Conservation (phyloP, 2,888 invertebrate species). For the Neocrepidodera transversa region DNA sequence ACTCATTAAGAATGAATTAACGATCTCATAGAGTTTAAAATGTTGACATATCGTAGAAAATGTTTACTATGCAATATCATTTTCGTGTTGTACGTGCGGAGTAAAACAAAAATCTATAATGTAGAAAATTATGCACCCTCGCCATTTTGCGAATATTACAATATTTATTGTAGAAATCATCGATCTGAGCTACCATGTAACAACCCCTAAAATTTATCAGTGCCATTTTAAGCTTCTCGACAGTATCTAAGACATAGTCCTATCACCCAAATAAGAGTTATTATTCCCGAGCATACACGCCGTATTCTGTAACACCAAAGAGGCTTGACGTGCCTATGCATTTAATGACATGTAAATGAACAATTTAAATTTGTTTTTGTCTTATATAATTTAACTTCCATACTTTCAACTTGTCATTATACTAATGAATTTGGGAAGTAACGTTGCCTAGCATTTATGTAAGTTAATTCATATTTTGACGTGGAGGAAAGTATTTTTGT, state of each 20-base stretch:
- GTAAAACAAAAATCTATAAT: background rate
- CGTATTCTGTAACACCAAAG: constrained; percentile 21
- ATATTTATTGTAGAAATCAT: constrained; percentile 23
- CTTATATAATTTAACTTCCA: background rate
- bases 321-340: constrained; percentile 22
- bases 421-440: background rate
- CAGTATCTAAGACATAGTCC: constrained; percentile 9
- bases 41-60: too few relatives aligned
- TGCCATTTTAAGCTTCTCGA: constrained; percentile 19
- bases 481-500: too few relatives aligned
- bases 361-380: constrained; percentile 26
- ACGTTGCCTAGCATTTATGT: background rate
- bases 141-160: constrained; percentile 7
- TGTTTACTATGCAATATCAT: too few relatives aligned
- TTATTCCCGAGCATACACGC: constrained; percentile 19
- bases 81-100: too few relatives aligned
- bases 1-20: too few relatives aligned
- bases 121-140: constrained; percentile 23
- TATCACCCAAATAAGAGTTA: constrained; percentile 15
- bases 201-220: constrained; percentile 24
- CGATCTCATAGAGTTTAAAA: too few relatives aligned
- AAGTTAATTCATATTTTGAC: background rate
- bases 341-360: constrained; percentile 25
- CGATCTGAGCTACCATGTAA: constrained; percentile 11
- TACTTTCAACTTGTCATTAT: background rate